Base-by-base conservation (phyloP, 1,140 invertebrate genomes). In the Papilio machaon region DNA sequence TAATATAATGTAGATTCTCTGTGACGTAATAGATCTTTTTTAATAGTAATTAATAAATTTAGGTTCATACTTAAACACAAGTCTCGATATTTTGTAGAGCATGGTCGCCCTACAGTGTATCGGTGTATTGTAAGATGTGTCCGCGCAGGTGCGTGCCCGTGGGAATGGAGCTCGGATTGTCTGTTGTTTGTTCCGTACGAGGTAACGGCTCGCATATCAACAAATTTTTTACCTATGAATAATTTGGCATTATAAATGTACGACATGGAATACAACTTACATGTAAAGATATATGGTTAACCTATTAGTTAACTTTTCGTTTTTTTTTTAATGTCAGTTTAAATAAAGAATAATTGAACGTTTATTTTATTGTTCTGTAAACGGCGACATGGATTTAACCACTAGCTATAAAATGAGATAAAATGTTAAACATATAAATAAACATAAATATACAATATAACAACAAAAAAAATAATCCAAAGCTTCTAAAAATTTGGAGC, bases 131-230 rank as follows among this genome's bases (percentile, higher is more conserved):
- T 79, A 79, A 17, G 58, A 79, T 79, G 35, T 79, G 58, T 79
- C 76, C 77, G n/a, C 43, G 77, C 77, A 79, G 77, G 77, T 79
- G 77, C 54, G 77, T 79, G 58, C 19, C 77, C 77, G 77, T 79
- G 77, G 77, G 77, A 79, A 79, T 79, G 60, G 11, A 43, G 43
- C 15, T 79, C 35, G 77, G 54, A 46, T 54, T 60, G 76, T 78
- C 52, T 38, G 8, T 11, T 49, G 6, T 10, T n/a, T 46, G 43
- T 15, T 52, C 13, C 19, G 46, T 64, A 30, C 30, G 23, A 0
- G 0, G 35, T 35, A 77, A 54, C 35, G 75, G 52, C 47, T 15
- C 23, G 8, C 47, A 54, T 77, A 1, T 77, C 52, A 43, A 58
- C 47, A 77, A 77, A 60, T 77, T 54, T 35, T 70, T 35, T 73